Evolutionary conservation across 30 jellyfish, hydroid and myxozoan genomes (phyloP).

Genomic region (Pelagia noctiluca): DNA sequence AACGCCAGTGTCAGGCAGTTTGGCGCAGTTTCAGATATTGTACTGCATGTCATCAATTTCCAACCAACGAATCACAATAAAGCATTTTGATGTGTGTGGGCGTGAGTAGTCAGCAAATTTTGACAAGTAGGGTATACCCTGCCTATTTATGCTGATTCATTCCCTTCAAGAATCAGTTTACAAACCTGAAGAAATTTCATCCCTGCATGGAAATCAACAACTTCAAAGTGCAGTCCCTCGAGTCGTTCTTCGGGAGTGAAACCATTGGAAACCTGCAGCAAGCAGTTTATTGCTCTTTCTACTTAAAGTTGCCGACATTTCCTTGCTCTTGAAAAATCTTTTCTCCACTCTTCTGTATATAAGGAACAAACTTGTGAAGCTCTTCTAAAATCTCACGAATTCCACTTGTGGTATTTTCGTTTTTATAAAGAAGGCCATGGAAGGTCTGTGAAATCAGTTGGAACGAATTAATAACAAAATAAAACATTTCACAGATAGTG

Average conservation of each 20-base stretch:
- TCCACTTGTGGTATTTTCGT: slow-evolving; percentile 31
- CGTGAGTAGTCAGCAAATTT: too few relatives aligned
- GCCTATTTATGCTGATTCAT: too few relatives aligned
- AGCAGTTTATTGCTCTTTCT: slow-evolving; percentile 43
- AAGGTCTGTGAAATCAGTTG: background rate
- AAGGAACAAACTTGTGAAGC: slow-evolving; percentile 16
- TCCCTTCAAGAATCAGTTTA: too few relatives aligned
- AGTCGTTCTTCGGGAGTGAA: slow-evolving; percentile 26
- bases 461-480: background rate
- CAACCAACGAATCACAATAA: too few relatives aligned
- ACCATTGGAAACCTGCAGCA: slow-evolving; percentile 33
- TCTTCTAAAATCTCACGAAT: slow-evolving; percentile 7
- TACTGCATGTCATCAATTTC: too few relatives aligned
- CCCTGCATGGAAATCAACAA: slow-evolving; percentile 44
- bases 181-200: slow-evolving; percentile 48
- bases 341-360: slow-evolving; percentile 3
- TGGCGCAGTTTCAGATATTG: too few relatives aligned
- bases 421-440: slow-evolving; percentile 23
- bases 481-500: too few relatives aligned
- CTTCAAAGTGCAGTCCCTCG: slow-evolving; percentile 47
- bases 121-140: too few relatives aligned
- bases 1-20: too few relatives aligned
- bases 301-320: slow-evolving; percentile 29
- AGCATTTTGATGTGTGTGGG: too few relatives aligned
- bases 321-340: slow-evolving; percentile 16